Evolutionary conservation across 2,888 invertebrate genomes (phyloP), one percentile per base, ranked within the genome.

Genomic region (Pandemis corylana): DNA sequence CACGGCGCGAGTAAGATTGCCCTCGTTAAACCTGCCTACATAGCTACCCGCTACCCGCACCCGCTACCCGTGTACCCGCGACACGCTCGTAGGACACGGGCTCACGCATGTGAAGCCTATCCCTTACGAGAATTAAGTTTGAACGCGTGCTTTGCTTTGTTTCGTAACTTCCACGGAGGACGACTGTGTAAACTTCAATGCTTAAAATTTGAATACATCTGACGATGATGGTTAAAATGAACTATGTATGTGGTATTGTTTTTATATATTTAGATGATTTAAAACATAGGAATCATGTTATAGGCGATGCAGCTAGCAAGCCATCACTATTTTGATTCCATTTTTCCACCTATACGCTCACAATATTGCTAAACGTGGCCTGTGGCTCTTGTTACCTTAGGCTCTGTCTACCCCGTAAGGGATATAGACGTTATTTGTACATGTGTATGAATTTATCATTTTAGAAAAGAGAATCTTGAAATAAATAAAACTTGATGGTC

Each of bases 1-100:
- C 87, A 89, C 80, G 79, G 82, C 87, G 87, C 89, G 87, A 83
- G 87, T 87, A 91, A 92, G 91, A 92, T 91, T 90, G 88, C 88
- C 71, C 87, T 90, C 89, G 89, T 91, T 90, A 91, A 90, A 90
- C 87, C 83, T 83, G 84, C 79, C 77, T 82, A 81, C 82, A 62
- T 41, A 62, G 62, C 20, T 13, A 59, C 53, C n/a, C 53, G 7
- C 15, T 20, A 64, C 20, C 46, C 44, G 59, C 12, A 10, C 28
- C 59, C 20, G 28, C 28, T 59, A 28, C 28, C 28, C 59, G 59
- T 12, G 59, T 59, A 28, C 59, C 59, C 59, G 59, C 59, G 20
- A 13, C 51, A n/a, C 15, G 15, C 59, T 51, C 51, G 51, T 12
- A 20, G 51, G 12, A 59, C 20, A 59, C 59, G 10, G 15, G 59